Evolutionary conservation across 2,797 vertebrate genomes (phyloP).

Genomic region (Galago senegalensis): DNA sequence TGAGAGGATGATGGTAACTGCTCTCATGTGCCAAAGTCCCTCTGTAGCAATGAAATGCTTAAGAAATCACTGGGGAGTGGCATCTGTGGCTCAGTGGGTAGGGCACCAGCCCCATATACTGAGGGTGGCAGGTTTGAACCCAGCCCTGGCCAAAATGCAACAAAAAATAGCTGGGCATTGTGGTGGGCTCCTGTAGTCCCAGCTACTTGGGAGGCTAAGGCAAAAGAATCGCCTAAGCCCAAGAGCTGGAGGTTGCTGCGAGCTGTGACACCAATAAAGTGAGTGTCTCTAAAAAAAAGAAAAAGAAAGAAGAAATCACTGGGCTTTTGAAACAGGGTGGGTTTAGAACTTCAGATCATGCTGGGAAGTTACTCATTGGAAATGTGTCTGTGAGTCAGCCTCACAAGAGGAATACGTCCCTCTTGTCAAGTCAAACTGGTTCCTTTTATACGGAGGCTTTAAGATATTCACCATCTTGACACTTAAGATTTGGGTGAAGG

Average conservation of each 20-base stretch:
- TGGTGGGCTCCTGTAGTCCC: too few species aligned
- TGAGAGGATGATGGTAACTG: neutral
- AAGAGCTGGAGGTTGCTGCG: too few species aligned
- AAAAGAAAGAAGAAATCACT: neutral
- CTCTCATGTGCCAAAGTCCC: neutral
- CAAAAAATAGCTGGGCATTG: too few species aligned
- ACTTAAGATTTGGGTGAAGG: neutral
- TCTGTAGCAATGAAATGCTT: neutral
- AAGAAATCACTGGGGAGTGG: neutral
- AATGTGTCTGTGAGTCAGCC: neutral
- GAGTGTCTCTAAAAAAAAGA: too few species aligned
- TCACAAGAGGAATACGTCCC: neutral
- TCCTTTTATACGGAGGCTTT: neutral
- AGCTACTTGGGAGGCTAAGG: too few species aligned
- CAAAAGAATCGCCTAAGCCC: too few species aligned
- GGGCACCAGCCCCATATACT: too few species aligned
- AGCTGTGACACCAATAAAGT: too few species aligned
- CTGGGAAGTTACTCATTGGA: neutral
- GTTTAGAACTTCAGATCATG: constrained; percentile 40
- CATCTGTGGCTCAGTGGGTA: too few species aligned
- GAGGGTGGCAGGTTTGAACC: too few species aligned
- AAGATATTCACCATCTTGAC: neutral
- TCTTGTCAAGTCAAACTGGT: neutral
- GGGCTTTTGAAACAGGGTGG: neutral
- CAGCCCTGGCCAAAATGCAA: too few species aligned